Conservation (phyloP, 2,888 invertebrate species). For the Stratiomys singularior region DNA sequence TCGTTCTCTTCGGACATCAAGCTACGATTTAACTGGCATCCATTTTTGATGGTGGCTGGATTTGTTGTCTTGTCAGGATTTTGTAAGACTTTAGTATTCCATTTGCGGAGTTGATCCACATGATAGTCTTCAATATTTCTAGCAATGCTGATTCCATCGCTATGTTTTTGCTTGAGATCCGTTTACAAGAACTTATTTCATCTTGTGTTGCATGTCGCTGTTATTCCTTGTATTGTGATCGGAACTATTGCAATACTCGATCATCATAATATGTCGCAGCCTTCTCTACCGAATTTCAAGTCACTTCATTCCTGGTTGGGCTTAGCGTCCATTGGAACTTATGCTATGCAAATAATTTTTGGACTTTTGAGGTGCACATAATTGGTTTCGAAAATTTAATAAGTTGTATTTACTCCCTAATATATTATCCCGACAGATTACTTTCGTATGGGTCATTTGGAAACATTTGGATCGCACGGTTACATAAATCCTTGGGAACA, state of each 20-base stretch:
- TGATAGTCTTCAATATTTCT: neutral
- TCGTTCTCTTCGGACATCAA: neutral
- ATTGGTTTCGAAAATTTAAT: neutral
- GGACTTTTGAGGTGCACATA: neutral
- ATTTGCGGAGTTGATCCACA: neutral
- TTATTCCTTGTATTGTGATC: neutral
- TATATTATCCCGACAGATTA: neutral
- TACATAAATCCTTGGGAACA: neutral
- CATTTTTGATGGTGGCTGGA: neutral
- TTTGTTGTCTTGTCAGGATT: neutral
- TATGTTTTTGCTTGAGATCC: neutral
- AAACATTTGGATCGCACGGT: neutral
- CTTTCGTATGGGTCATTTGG: neutral
- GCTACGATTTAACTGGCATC: constrained; percentile 14
- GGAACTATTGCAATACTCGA: neutral
- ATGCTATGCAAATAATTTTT: neutral
- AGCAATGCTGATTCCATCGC: neutral
- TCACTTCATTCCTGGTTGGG: constrained; percentile 7
- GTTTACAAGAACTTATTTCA: neutral
- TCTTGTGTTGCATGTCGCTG: neutral
- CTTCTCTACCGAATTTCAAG: neutral
- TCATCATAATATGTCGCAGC: neutral
- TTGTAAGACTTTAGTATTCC: neutral
- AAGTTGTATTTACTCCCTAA: too few relatives aligned
- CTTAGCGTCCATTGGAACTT: neutral